Evolutionary conservation across 2,797 vertebrate genomes (phyloP).

Genomic region (Poeciliopsis infans): DNA sequence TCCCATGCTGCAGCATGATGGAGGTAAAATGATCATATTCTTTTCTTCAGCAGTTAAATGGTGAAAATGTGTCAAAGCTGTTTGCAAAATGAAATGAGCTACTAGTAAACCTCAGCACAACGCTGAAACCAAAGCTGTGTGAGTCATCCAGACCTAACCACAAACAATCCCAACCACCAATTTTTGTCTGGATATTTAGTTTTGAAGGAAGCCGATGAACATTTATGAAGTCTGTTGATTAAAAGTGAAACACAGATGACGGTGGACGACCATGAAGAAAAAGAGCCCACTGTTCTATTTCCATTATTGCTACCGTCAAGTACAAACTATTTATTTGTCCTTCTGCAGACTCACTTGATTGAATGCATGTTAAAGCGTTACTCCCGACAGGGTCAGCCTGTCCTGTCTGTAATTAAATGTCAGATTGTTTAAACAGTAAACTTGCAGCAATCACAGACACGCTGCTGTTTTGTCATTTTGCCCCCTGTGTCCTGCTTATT

Average conservation of each 20-base stretch:
- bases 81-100: neutral
- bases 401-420: conserved; percentile 60
- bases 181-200: neutral
- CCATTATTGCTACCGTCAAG: conserved; percentile 57
- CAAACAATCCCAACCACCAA: neutral
- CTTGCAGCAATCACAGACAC: conserved; percentile 21
- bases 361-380: conserved; percentile 42
- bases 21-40: neutral
- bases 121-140: neutral
- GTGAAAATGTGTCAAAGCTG: neutral
- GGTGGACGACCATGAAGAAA: conserved; percentile 46
- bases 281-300: conserved; percentile 64
- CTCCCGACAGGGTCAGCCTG: conserved; percentile 23
- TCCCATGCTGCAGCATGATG: neutral
- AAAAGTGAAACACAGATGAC: conserved; percentile 13
- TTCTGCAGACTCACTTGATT: conserved; percentile 47
- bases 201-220: neutral
- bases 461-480: neutral
- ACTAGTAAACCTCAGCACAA: neutral
- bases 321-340: conserved; percentile 26
- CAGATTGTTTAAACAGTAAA: conserved; percentile 36
- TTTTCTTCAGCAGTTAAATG: neutral
- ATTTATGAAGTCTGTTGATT: neutral
- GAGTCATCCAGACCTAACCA: neutral
- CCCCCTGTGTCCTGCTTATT: neutral